phyloP scores from a whole-genome alignment of 1,140 invertebrate species.

The Contarinia nasturtii region DNA sequence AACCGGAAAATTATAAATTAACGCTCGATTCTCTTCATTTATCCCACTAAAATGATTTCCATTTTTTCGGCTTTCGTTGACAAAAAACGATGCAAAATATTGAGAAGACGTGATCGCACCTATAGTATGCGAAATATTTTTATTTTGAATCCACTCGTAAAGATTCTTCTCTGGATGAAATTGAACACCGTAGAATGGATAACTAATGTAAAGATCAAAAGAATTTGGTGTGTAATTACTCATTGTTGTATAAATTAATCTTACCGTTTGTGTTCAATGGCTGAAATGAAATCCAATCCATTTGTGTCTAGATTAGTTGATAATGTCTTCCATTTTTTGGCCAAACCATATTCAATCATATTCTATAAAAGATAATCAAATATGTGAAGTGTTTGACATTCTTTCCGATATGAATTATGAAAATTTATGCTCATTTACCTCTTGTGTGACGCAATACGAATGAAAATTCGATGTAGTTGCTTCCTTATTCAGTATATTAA shows the following conservation, averaged over 20 bases:
- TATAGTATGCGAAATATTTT: constrained; percentile 40
- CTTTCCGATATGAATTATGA: too few relatives aligned
- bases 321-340: constrained; percentile 43
- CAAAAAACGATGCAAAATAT: constrained; percentile 74
- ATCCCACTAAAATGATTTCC: constrained; percentile 26
- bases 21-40: constrained; percentile 25
- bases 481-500: constrained; percentile 33
- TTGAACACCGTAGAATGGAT: constrained; percentile 75
- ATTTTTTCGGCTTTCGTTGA: constrained; percentile 49
- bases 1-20: constrained; percentile 47
- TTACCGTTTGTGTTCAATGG: constrained; percentile 39
- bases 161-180: constrained; percentile 83
- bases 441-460: constrained; percentile 45
- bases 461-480: constrained; percentile 63
- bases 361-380: constrained; percentile 30
- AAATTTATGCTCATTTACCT: constrained; percentile 20
- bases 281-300: constrained; percentile 44
- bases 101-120: constrained; percentile 41
- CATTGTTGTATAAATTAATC: too few relatives aligned
- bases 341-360: constrained; percentile 33
- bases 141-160: constrained; percentile 51
- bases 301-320: constrained; percentile 47
- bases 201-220: constrained; percentile 22
- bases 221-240: too few relatives aligned
- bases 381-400: too few relatives aligned